These are phyloP conservation scores for Rana temporaria DNA, from an alignment of 2,113 vertebrate species.

Conservation along the genomic window DNA sequence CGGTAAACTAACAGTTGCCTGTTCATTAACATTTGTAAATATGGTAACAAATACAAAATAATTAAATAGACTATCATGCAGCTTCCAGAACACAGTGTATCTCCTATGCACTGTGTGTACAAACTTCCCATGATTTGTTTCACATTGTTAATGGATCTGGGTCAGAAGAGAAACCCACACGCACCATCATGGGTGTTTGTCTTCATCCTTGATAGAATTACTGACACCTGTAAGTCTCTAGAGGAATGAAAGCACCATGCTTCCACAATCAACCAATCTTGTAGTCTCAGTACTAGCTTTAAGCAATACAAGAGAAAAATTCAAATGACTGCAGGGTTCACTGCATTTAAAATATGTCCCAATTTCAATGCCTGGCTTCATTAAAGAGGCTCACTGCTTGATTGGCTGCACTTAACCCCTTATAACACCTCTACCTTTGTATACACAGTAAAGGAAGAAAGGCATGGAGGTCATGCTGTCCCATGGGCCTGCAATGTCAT, in stretches of 20 bases:
- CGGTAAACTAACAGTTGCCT: no score
- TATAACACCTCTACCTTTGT: not conserved
- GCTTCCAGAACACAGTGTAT: not conserved
- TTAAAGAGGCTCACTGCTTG: slow-evolving; percentile 10
- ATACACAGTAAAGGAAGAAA: slow-evolving; percentile 18
- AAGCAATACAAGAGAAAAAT: slow-evolving; percentile 39
- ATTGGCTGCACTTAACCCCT: slow-evolving; percentile 45
- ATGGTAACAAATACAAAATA: no score
- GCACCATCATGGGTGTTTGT: slow-evolving; percentile 8
- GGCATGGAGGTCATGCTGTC: slow-evolving; percentile 9
- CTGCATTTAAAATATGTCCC: slow-evolving; percentile 25
- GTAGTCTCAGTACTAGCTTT: slow-evolving; percentile 19
- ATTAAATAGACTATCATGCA: no score
- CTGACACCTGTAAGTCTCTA: slow-evolving; percentile 38
- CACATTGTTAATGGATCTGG: slow-evolving; percentile 6
- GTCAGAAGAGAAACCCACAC: slow-evolving; percentile 24
- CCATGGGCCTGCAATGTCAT: not conserved
- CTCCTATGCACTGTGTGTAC: slow-evolving; percentile 6
- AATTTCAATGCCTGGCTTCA: slow-evolving; percentile 30
- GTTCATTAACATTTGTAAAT: no score
- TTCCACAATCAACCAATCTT: slow-evolving; percentile 26
- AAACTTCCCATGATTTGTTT: not conserved
- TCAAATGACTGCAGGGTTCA: slow-evolving; percentile 29
- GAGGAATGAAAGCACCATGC: slow-evolving; percentile 42
- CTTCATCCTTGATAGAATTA: slow-evolving; percentile 38